phyloP scores from a whole-genome alignment of 2,797 vertebrate species.

The Cyprinodon diabolis region DNA sequence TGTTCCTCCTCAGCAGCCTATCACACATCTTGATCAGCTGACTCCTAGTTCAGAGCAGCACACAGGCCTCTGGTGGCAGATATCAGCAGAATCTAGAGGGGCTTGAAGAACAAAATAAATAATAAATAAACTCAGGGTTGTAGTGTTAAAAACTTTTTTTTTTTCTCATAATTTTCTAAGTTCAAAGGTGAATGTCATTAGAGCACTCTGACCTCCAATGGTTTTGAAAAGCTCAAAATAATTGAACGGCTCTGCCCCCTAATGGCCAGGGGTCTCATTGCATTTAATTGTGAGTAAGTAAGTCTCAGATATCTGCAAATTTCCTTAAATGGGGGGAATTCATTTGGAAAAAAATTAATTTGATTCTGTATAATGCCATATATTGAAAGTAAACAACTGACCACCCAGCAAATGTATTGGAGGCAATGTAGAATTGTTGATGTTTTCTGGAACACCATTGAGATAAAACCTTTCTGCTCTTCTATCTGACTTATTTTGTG shows the following conservation, averaged over 20 bases:
- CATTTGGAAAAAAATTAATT: too few species aligned
- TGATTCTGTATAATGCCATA: too few species aligned
- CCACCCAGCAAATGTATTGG: too few species aligned
- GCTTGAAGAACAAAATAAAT: background rate
- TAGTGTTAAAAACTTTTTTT: constrained; percentile 4
- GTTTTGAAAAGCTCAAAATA: background rate
- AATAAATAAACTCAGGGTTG: background rate
- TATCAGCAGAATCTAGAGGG: constrained; percentile 29
- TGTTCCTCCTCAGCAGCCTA: constrained; percentile 41
- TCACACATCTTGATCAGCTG: constrained; percentile 54
- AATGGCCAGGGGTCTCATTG: constrained; percentile 3
- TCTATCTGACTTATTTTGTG: too few species aligned
- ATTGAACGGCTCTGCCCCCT: constrained; percentile 20
- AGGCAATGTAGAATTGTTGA: too few species aligned
- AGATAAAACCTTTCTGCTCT: too few species aligned
- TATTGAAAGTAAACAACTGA: too few species aligned
- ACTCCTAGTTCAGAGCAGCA: constrained; percentile 18
- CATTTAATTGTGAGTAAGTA: background rate
- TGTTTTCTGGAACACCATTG: too few species aligned
- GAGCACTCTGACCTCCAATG: constrained; percentile 24
- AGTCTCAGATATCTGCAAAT: too few species aligned
- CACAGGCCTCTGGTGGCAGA: constrained; percentile 36
- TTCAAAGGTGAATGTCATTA: background rate
- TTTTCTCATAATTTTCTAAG: background rate
- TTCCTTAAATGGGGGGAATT: too few species aligned